Evolutionary conservation across 2,888 invertebrate genomes (phyloP), one percentile per base, ranked within the genome.

Genomic region (Latheticus oryzae): DNA sequence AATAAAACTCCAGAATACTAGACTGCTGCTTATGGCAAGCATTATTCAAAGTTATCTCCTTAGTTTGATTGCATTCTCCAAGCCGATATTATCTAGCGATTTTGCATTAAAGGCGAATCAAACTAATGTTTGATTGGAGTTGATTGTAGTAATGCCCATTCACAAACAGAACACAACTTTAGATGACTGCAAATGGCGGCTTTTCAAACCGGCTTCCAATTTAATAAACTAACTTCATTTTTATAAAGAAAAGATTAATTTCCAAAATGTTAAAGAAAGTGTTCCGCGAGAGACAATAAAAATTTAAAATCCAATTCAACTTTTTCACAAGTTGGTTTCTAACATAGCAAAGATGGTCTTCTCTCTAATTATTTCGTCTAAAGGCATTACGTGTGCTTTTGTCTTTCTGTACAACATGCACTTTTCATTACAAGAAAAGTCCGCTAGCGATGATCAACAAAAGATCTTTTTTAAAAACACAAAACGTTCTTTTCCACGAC

Each of bases 91-190:
- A 64, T 68, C 67, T 58, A 65, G 57, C 61, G 57, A 61, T 63
- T 60, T 42, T 59, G 60, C 59, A 64, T 69, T 68, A 65, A 65
- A 61, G 51, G 63, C 28, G 66, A 67, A 65, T 69, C 66, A 67
- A 68, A 68, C 66, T 67, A 66, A 64, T 58, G 55, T 69, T 67
- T 67, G 65, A 69, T 69, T 67, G 63, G 65, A 58, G 55, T 61
- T 51, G 60, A 59, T 59, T 61, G 62, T 67, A 69, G 67, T 69
- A 69, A 67, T 62, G 58, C 56, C 69, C 59, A 67, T 67, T 69
- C 69, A 66, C 57, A 58, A 60, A 54, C 66, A 67, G 66, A 67
- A 64, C 66, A 58, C 52, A 65, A 69, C 48, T 63, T 58, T 35
- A 35, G 30, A 37, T 35, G 5, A 15, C 33, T 28, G 45, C 5